These are phyloP conservation scores for Microtus richardsoni DNA, from an alignment of 2,113 vertebrate species.

Conservation along the genomic window DNA sequence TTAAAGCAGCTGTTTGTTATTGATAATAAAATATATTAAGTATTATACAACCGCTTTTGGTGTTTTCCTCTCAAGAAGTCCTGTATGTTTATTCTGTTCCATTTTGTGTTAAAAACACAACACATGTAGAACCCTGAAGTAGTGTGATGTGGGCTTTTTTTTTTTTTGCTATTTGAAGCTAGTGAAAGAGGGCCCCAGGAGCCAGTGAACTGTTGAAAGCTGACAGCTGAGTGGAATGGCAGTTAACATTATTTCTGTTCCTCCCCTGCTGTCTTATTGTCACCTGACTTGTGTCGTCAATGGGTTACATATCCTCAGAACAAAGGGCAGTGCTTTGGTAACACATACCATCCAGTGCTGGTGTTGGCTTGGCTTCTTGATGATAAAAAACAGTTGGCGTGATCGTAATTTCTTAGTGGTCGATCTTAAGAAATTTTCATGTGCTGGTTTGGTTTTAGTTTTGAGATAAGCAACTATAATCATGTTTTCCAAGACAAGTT, in stretches of 20 bases:
- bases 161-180: background rate
- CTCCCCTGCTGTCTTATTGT: background rate
- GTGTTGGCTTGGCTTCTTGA: background rate
- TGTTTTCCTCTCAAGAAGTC: conserved; percentile 67
- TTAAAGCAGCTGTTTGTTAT: conserved; percentile 79
- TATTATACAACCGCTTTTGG: conserved; percentile 73
- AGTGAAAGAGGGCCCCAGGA: background rate
- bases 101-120: background rate
- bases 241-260: background rate
- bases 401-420: background rate
- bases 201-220: background rate
- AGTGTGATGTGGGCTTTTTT: background rate
- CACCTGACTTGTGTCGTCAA: background rate
- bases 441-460: background rate
- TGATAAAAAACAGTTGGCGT: background rate
- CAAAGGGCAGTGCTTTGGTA: background rate
- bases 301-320: background rate
- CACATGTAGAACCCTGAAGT: background rate
- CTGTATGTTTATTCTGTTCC: background rate
- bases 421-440: background rate
- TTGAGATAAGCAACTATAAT: background rate
- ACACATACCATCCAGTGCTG: background rate
- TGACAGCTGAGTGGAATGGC: background rate
- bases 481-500: background rate
- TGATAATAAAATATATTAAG: conserved; percentile 86